Base-by-base conservation (phyloP, 1,140 invertebrate genomes). In the Anastatus disparis region DNA sequence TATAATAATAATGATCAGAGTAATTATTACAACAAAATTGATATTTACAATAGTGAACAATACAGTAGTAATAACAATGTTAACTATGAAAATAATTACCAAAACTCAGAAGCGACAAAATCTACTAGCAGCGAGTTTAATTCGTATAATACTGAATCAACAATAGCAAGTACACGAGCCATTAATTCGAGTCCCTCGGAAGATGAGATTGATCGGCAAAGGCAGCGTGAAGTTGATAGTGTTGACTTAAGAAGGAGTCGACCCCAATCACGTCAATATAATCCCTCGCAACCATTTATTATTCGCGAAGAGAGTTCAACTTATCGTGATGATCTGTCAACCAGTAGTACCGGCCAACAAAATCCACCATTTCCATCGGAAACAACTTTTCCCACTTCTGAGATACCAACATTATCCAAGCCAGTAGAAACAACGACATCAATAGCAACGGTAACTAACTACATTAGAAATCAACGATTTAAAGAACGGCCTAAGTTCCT, bases 191-290 rank as follows among this genome's bases (percentile, higher is more conserved):
- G 13, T 27, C 29, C 70, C 22, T n/a, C 53, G 13, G 76, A 79
- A 3, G 76, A 78, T 6, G 78, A 76, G 0, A 66, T 74, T 2
- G 76, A 79, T 24, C 75, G 76, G n/a, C 52, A 68, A 44, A 40
- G 52, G n/a, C 76, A 79, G 26, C 72, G 74, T 9, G 73, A 74
- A 52, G 74, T 79, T 0, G 76, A 79, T 55, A 71, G 53, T 10
- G 55, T 46, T 0, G 70, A 71, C 7, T 27, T 71, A 0, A 71
- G 53, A 7, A 42, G 46, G 1, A 20, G 59, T 6, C 42, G 20
- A 7, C 48, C 67, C 3, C 40, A 61, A 7, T 55, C 42, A 0
- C 40, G 44, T 4, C 4, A n/a, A 9, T 7, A 50, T 0, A 7
- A 44, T 1, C 2, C 1, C 9, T 13, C 26, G 8, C 1, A 52